Evolutionary conservation across 37 sponge, comb jelly and placozoan species (phyloP), one percentile per base, ranked within the genome.

Genomic region (Amphimedon queenslandica): DNA sequence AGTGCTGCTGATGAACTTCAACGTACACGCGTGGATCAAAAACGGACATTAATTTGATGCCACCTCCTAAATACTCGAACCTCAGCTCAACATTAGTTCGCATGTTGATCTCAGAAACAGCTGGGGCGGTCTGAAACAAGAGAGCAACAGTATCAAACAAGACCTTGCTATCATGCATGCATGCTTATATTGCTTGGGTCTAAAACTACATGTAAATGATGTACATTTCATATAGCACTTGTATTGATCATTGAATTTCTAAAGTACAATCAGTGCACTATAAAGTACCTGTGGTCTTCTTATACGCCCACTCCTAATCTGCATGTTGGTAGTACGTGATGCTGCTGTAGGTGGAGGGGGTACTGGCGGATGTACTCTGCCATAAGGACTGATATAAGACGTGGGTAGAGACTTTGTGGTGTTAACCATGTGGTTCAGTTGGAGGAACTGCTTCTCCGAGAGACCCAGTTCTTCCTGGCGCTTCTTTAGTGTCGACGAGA

Each of bases 1-100:
- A 91, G 73, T 96, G 97, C 64, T 96, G 97, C 79, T 96, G 97
- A 30, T 89, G 67, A 6, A 94, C 85, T 4, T 93, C 83, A 40
- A 37, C 38, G 28, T n/a, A n/a, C 53, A 18, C 13, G 8, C 13
- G 53, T 47, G 8, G 53, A 47, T 47, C 8, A 47, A 47, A 47
- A 47, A 8, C 8, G 13, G 53, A 47, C 13, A 8, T 47, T 13
- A 18, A 8, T 47, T 47, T 47, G 8, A 47, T 47, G 8, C 53
- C 53, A 47, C 53, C 53, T 47, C 53, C 53, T 13, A 47, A 47
- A 47, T 18, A 47, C 8, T 13, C 8, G 53, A 47, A 47, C 53
- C 13, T 47, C 53, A 47, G 8, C 13, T 47, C 13, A 47, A 47
- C 13, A 47, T 47, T 47, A n/a, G n/a, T n/a, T n/a, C n/a, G n/a